Evolutionary conservation across 2,113 vertebrate genomes (phyloP), one percentile per base, ranked within the genome.

Genomic region (Melanerpes aurifrons): DNA sequence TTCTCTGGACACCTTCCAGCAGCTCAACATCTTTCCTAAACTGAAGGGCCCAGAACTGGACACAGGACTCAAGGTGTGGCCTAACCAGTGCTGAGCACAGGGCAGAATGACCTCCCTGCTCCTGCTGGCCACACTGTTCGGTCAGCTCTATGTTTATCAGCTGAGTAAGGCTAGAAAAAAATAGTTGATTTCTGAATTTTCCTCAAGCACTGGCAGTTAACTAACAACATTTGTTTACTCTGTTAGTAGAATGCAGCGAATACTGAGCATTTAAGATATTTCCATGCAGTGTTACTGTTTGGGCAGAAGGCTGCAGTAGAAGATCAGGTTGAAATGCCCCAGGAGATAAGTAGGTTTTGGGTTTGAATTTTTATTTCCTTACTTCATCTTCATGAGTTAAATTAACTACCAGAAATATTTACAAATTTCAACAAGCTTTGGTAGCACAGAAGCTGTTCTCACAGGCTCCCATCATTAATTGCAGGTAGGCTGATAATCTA

Each of bases 231-330:
- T 24, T 61, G 15, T 48, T 40, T 66, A 19, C 5, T 86, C 21
- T 57, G n/a, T 22, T 35, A 50, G 40, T 62, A 54, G 17, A 80
- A 79, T 32, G 14, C 32, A 91, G 53, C 5, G 68, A 82, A 80
- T n/a, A 56, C 40, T 24, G 28, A 76, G 24, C 40, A 48, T 26
- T 28, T 57, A 90, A 56, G 5, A 19, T 58, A 68, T 86, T 93
- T 91, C 57, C 70, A 47, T 97, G 96, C 82, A 96, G 26, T 97
- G 66, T 81, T 94, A 72, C 74, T 70, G 22, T 95, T 89, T 94
- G 96, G 75, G 94, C 96, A 97, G 96, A 96, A 97, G 97, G 97
- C 53, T 97, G 96, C 95, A 97, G 96, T 94, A 94, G 95, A 95
- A 96, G 78, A 94, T 96, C 94, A 91, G 14, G 54, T 24, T 96